A percentile compares a stretch with the other conserved stretches of the same genome.
phyloP scores from a whole-genome alignment of 1,140 invertebrate species.

The Lineus longissimus region DNA sequence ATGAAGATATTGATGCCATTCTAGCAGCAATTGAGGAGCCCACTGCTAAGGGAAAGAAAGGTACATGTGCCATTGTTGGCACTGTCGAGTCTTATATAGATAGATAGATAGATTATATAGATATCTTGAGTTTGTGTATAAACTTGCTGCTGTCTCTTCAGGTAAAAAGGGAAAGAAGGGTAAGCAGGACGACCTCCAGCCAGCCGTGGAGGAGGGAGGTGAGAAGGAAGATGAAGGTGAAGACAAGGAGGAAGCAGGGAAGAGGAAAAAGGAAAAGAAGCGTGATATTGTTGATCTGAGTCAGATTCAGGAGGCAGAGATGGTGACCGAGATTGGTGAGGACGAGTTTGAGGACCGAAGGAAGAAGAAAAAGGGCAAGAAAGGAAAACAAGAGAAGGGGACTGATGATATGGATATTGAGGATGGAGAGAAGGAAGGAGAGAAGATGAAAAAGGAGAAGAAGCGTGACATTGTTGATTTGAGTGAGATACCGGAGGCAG shows the following conservation, averaged over 20 bases:
- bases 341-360: too few relatives aligned
- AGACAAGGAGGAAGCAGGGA: constrained; percentile 39
- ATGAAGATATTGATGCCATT: constrained; percentile 80
- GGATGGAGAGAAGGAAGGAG: constrained; percentile 41
- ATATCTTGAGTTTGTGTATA: not conserved
- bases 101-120: not conserved
- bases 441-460: constrained; percentile 27
- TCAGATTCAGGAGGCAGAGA: not conserved
- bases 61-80: constrained; percentile 31
- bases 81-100: not conserved
- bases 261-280: constrained; percentile 19
- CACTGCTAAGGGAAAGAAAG: constrained; percentile 25
- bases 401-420: constrained; percentile 35
- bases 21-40: constrained; percentile 59
- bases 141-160: not conserved
- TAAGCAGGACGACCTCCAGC: constrained; percentile 24
- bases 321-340: too few relatives aligned
- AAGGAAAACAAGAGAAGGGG: constrained; percentile 21
- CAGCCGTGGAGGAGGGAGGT: too few relatives aligned
- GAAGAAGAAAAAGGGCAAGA: constrained; percentile 53
- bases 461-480: constrained; percentile 11
- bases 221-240: constrained; percentile 52
- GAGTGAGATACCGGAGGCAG: constrained; percentile 18
- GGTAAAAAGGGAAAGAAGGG: constrained; percentile 45
- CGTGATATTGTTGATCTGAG: constrained; percentile 6